A percentile compares a stretch with the other conserved stretches of the same genome.
Evolutionary conservation across 2,797 vertebrate genomes (phyloP).

Genomic region (Xenentodon cancila): DNA sequence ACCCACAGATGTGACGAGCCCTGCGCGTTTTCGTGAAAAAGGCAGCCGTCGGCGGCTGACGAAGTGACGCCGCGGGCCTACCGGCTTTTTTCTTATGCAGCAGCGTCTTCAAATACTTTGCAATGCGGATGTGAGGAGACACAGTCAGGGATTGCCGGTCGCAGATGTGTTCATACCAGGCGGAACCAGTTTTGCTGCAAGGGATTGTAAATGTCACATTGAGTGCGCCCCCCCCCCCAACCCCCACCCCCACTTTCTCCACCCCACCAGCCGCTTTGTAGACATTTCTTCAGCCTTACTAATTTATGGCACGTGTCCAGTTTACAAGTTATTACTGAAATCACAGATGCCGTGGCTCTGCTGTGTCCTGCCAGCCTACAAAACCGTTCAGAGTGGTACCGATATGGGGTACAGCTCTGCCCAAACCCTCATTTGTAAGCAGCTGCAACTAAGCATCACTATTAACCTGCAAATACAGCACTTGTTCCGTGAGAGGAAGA

Average conservation of each 20-base stretch:
- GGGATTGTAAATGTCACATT: constrained; percentile 33
- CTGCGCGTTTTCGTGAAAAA: background rate
- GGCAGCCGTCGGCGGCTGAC: constrained; percentile 32
- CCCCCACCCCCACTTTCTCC: too few relatives aligned
- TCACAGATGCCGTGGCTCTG: constrained; percentile 29
- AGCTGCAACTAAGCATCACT: too few relatives aligned
- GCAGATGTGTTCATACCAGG: constrained; percentile 17
- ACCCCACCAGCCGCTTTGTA: background rate
- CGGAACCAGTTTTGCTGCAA: background rate
- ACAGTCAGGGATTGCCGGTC: constrained; percentile 30
- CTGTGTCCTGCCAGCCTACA: background rate
- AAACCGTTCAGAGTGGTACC: too few relatives aligned
- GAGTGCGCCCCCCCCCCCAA: too few relatives aligned
- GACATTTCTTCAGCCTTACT: constrained; percentile 30
- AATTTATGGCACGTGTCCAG: constrained; percentile 46
- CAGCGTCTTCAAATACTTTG: constrained; percentile 58
- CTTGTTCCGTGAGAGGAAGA: too few relatives aligned
- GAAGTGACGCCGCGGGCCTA: constrained; percentile 75
- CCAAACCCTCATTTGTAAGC: too few relatives aligned
- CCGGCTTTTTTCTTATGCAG: constrained; percentile 77
- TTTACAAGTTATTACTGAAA: constrained; percentile 37
- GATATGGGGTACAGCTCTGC: too few relatives aligned
- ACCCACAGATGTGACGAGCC: constrained; percentile 13
- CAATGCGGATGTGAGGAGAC: constrained; percentile 80
- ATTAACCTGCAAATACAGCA: too few relatives aligned